phyloP scores from a whole-genome alignment of 2,888 invertebrate species.

The Drosophila phalerata region DNA sequence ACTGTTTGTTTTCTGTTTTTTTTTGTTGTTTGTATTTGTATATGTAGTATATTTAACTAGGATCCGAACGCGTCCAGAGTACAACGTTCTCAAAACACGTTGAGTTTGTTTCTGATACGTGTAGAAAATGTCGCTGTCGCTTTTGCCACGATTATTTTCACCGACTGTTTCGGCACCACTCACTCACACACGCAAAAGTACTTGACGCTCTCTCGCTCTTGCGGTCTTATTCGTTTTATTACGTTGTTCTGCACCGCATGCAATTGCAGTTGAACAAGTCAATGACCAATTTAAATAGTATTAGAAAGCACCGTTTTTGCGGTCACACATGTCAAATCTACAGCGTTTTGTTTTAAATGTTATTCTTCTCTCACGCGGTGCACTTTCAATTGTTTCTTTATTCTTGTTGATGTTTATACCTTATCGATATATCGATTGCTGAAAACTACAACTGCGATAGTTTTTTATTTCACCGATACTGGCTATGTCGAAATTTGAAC shows the following conservation, averaged over 20 bases:
- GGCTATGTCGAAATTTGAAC: not conserved
- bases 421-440: conserved; percentile 36
- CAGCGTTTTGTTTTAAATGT: conserved; percentile 3
- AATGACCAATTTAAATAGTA: conserved; percentile 4
- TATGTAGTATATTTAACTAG: conserved; percentile 22
- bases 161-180: conserved; percentile 39
- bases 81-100: conserved; percentile 71
- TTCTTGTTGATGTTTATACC: conserved; percentile 43
- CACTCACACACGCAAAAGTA: conserved; percentile 22
- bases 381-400: conserved; percentile 29
- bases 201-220: conserved; percentile 36
- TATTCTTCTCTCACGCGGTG: conserved; percentile 23
- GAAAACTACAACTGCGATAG: not conserved
- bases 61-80: conserved; percentile 43
- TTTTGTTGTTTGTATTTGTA: not conserved
- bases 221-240: conserved; percentile 29
- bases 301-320: conserved; percentile 6
- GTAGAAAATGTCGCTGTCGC: conserved; percentile 53
- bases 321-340: not conserved
- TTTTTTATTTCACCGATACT: not conserved
- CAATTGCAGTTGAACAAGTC: conserved; percentile 23
- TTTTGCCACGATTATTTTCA: conserved; percentile 74
- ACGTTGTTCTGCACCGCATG: conserved; percentile 31
- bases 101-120: conserved; percentile 64
- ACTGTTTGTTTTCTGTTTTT: not conserved